phyloP scores from a whole-genome alignment of 1,140 invertebrate species.

The Zaprionus taronus region DNA sequence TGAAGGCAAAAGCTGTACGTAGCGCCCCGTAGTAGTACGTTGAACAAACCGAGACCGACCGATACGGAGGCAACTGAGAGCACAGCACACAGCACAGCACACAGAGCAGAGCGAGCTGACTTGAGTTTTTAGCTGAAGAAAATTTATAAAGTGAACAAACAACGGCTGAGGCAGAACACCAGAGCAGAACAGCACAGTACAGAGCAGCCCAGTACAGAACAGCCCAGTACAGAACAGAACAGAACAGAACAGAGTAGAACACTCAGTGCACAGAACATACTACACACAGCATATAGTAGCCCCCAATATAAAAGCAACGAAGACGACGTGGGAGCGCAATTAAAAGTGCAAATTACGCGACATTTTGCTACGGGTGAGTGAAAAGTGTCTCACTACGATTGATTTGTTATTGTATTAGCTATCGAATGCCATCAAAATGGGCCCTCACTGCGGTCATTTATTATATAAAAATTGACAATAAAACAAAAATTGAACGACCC shows the following conservation, averaged over 20 bases:
- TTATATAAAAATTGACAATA: constrained; percentile 78
- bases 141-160: constrained; percentile 80
- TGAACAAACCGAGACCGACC: constrained; percentile 49
- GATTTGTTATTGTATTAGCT: constrained; percentile 61
- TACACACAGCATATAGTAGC: constrained; percentile 1
- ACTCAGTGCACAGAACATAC: constrained; percentile 2
- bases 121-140: constrained; percentile 79
- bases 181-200: constrained; percentile 17
- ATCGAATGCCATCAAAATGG: constrained; percentile 54
- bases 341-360: constrained; percentile 74
- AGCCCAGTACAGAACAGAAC: constrained; percentile 5
- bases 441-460: constrained; percentile 66
- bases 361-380: constrained; percentile 79
- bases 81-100: constrained; percentile 14
- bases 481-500: constrained; percentile 65
- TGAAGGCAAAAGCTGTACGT: constrained; percentile 78
- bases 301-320: not conserved
- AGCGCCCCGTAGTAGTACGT: constrained; percentile 39
- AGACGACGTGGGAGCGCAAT: constrained; percentile 54
- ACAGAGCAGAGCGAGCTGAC: constrained; percentile 38
- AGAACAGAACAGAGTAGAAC: constrained; percentile 27
- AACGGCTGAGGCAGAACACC: constrained; percentile 27
- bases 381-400: constrained; percentile 79
- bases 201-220: constrained; percentile 26
- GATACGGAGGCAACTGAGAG: not conserved